Base-by-base conservation (phyloP, 2,113 vertebrate genomes). In the Microtus ochrogaster region DNA sequence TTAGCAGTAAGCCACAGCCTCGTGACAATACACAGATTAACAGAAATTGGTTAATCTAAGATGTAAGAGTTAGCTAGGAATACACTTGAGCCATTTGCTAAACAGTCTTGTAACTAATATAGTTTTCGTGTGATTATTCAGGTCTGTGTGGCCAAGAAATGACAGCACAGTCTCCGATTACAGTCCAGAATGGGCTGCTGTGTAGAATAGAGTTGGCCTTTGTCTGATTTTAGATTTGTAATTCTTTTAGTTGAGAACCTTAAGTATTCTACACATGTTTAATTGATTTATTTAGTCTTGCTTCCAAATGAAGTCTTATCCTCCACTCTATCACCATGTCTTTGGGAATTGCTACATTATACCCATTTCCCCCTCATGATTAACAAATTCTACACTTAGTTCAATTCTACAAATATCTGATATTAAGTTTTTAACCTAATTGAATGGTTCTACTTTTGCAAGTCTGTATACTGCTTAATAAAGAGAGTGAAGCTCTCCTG, bases 181-280 rank as follows among this genome's bases (percentile, higher is more conserved):
- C 55, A 58, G 55, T 58, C 55, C 24, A 61, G 33, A 87, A 7
- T 4, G 58, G 11, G 12, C 41, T 78, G 28, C 76, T 91, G 0
- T 65, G 16, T 12, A 33, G 61, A 84, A 77, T 1, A 36, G 17
- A 90, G 4, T 65, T 10, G 12, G 4, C 13, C 13, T 85, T 90
- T 63, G 55, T 84, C 44, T 88, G 74, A 58, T 72, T 92, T 94
- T 92, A 47, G 8, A 33, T 92, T 76, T 84, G 47, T 44, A 85
- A 41, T 79, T 94, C 21, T 72, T 86, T 74, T 36, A 82, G 9
- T 85, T 55, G 58, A 72, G 55, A 33, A 73, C 8, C 44, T 36
- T 81, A 84, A 70, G 14, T 11, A 47, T 81, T 92, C 90, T 86
- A 73, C 6, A 16, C 65, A 44, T 39, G 8, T 89, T 84, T 86